Conservation (phyloP, 1,140 invertebrate species). For the Babylonia areolata region DNA sequence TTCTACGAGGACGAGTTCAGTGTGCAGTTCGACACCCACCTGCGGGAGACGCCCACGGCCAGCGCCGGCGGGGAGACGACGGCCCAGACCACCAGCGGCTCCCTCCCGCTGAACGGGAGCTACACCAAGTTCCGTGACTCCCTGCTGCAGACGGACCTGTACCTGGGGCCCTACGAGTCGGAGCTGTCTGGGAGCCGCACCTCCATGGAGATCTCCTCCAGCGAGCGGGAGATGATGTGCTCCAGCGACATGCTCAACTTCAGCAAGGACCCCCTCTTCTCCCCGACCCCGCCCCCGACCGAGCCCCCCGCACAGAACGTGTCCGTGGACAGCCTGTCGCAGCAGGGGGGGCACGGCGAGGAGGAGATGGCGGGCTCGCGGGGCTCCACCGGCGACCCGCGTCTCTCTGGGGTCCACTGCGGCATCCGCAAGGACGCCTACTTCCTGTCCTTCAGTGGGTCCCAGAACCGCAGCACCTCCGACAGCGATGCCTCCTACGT, state of each 20-base stretch:
- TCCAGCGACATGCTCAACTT: constrained; percentile 72
- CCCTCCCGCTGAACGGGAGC: constrained; percentile 64
- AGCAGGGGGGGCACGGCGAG: constrained; percentile 48
- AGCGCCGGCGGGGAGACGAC: constrained; percentile 20
- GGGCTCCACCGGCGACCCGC: constrained; percentile 47
- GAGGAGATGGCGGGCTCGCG: constrained; percentile 52
- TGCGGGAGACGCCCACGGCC: constrained; percentile 39
- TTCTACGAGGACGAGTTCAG: constrained; percentile 73
- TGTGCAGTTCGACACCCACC: constrained; percentile 70
- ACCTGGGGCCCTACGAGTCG: constrained; percentile 63
- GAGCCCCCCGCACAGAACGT: constrained; percentile 61
- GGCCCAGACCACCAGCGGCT: constrained; percentile 29
- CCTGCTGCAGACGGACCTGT: constrained; percentile 45
- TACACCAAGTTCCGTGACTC: constrained; percentile 66
- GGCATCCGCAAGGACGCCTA: constrained; percentile 69
- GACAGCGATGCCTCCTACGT: constrained; percentile 63
- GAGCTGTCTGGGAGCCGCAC: constrained; percentile 66
- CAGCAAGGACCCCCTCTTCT: constrained; percentile 70
- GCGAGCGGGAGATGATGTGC: constrained; percentile 71
- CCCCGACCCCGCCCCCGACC: constrained; percentile 59
- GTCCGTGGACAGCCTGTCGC: constrained; percentile 65
- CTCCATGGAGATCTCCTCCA: constrained; percentile 69
- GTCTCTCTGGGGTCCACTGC: constrained; percentile 57
- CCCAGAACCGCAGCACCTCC: constrained; percentile 42
- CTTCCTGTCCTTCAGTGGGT: constrained; percentile 68